Evolutionary conservation across 2,113 vertebrate species (phyloP).

Genomic region (Numida meleagris): DNA sequence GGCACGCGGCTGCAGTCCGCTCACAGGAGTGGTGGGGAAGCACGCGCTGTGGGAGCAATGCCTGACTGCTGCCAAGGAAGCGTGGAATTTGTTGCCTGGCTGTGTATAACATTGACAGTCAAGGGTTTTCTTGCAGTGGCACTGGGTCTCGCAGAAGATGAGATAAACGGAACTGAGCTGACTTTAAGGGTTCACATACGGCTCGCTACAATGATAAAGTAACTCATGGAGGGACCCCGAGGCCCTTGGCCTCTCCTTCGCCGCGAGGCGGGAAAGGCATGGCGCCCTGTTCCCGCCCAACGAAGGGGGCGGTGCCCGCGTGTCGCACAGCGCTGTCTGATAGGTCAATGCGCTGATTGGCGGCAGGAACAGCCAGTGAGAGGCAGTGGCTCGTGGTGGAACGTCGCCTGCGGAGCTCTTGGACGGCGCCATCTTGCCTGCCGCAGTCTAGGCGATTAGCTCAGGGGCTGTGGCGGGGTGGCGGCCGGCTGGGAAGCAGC

Average conservation of each 20-base stretch:
- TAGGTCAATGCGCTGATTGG: not conserved
- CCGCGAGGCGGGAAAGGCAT: accelerated
- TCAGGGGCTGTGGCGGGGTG: not conserved
- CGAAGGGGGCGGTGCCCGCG: accelerated
- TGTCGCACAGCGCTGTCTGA: accelerated
- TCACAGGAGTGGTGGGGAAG: not conserved
- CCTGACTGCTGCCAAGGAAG: no score
- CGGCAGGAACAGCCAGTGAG: not conserved
- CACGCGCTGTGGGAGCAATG: not conserved
- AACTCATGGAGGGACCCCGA: accelerated
- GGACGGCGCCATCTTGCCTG: not conserved
- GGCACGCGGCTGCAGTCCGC: not conserved
- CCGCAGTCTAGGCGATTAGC: accelerated
- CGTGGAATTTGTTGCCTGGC: not conserved
- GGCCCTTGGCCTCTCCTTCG: accelerated
- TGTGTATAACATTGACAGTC: not conserved
- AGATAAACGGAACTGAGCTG: not conserved
- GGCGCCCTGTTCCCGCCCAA: accelerated
- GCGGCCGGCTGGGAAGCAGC: no score
- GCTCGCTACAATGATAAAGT: accelerated
- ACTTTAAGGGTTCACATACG: accelerated
- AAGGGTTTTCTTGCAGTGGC: not conserved
- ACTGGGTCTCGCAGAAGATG: accelerated
- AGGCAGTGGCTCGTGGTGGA: accelerated
- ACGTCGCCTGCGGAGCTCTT: accelerated